Conservation (phyloP, 2,888 invertebrate genomes). For the Pachymerium ferrugineum region DNA sequence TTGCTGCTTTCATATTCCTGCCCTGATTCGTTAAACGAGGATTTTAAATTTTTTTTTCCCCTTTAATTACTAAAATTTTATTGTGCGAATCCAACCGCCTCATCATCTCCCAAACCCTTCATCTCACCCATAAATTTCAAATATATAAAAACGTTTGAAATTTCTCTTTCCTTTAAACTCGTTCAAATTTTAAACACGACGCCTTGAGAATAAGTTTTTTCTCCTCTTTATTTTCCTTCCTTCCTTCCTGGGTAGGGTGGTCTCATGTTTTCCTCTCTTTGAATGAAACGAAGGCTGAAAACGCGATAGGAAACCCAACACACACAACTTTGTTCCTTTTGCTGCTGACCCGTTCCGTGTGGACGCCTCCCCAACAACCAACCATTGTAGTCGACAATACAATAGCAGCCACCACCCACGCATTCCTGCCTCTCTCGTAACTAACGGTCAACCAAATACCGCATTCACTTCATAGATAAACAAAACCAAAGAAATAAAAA, state of each 20-base stretch:
- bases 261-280: not conserved
- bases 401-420: not conserved
- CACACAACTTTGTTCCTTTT: not conserved
- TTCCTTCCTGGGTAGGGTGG: not conserved
- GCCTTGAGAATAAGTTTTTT: not conserved
- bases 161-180: not conserved
- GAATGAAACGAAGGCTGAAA: not conserved
- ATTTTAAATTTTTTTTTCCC: not conserved
- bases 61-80: not conserved
- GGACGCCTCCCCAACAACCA: conserved; percentile 12
- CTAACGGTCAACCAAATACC: not conserved
- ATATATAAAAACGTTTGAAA: not conserved
- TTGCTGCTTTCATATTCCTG: not conserved
- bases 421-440: not conserved
- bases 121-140: not conserved
- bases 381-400: not conserved
- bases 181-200: not conserved
- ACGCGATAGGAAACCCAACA: not conserved
- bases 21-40: not conserved
- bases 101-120: not conserved
- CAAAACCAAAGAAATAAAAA: not conserved
- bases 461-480: not conserved
- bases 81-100: not conserved
- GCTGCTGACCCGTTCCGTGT: conserved; percentile 13
- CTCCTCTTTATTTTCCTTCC: not conserved